Percentiles rank a stretch among this genome's conserved stretches.
Evolutionary conservation across 2,888 invertebrate genomes (phyloP).

Genomic region (Camptogramma bilineatum): DNA sequence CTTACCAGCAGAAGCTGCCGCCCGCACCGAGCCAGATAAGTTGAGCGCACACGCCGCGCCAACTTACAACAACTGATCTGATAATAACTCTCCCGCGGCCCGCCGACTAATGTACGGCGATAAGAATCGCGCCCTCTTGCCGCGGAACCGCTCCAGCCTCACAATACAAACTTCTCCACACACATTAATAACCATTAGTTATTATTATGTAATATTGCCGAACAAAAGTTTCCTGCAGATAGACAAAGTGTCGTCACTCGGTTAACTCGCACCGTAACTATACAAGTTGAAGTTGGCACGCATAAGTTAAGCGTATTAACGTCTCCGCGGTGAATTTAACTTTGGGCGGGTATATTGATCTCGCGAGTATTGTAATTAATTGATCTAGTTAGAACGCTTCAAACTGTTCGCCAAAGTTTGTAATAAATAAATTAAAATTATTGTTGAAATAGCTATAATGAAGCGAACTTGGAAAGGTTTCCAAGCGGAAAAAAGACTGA

Average conservation of each 20-base stretch:
- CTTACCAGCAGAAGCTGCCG: constrained; percentile 49
- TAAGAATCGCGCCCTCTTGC: constrained; percentile 60
- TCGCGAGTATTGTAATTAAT: constrained; percentile 66
- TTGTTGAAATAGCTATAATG: constrained; percentile 32
- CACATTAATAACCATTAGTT: constrained; percentile 67
- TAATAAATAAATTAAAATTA: constrained; percentile 46
- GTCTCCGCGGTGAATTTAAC: constrained; percentile 66
- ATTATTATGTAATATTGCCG: constrained; percentile 59
- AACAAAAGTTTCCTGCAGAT: constrained; percentile 60
- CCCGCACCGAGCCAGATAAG: constrained; percentile 56
- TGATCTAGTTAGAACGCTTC: constrained; percentile 56
- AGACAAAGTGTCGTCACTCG: constrained; percentile 61
- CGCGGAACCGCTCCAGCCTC: constrained; percentile 50
- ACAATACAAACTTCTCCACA: constrained; percentile 56
- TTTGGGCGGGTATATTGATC: constrained; percentile 64
- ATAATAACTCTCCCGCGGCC: constrained; percentile 67
- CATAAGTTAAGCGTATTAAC: constrained; percentile 76
- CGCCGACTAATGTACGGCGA: constrained; percentile 61
- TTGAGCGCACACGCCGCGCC: constrained; percentile 59
- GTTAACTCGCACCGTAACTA: constrained; percentile 71
- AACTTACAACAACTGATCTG: constrained; percentile 70
- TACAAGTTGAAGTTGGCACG: constrained; percentile 69
- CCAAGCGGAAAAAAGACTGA: constrained; percentile 33
- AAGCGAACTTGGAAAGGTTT: constrained; percentile 41
- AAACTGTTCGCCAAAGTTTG: constrained; percentile 45